These are phyloP conservation scores for Sciaenops ocellatus DNA, from an alignment of 2,797 vertebrate species.

Conservation along the genomic window DNA sequence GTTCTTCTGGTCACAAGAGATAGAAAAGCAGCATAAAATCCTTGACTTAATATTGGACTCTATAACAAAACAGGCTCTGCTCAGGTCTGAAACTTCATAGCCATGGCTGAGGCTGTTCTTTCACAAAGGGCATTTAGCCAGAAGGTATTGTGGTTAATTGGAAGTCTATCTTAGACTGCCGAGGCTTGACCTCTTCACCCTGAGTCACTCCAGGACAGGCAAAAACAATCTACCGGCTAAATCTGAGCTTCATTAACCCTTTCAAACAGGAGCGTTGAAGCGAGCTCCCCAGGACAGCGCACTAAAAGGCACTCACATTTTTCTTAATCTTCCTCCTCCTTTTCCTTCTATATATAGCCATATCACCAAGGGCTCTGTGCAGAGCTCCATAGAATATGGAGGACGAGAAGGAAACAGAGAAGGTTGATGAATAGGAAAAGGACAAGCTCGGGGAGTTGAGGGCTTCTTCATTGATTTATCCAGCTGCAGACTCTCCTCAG, in stretches of 20 bases:
- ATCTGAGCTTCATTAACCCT: slow-evolving; percentile 59
- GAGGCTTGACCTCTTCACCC: slow-evolving; percentile 47
- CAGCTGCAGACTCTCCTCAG: slow-evolving; percentile 30
- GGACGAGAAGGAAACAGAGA: slow-evolving; percentile 47
- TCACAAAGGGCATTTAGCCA: slow-evolving; percentile 43
- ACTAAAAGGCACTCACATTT: slow-evolving; percentile 43
- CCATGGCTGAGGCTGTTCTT: slow-evolving; percentile 9
- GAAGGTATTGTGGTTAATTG: slow-evolving; percentile 57
- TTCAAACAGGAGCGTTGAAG: slow-evolving; percentile 21
- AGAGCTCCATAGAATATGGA: slow-evolving; percentile 51
- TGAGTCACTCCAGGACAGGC: slow-evolving; percentile 32
- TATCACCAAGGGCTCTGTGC: slow-evolving; percentile 64
- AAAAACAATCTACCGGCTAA: slow-evolving; percentile 39
- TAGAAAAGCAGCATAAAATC: neutral
- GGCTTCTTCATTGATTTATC: slow-evolving; percentile 37
- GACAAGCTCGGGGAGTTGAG: slow-evolving; percentile 22
- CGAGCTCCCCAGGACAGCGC: slow-evolving; percentile 17
- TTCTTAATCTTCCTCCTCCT: slow-evolving; percentile 49
- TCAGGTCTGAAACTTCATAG: slow-evolving; percentile 15
- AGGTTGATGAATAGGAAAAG: slow-evolving; percentile 50
- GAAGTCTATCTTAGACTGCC: slow-evolving; percentile 41
- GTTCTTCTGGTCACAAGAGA: neutral
- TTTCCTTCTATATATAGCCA: slow-evolving; percentile 71
- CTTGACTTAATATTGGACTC: neutral
- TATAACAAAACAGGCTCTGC: neutral